Conservation (phyloP, 2,113 vertebrate genomes). For the Siniperca knerii region DNA sequence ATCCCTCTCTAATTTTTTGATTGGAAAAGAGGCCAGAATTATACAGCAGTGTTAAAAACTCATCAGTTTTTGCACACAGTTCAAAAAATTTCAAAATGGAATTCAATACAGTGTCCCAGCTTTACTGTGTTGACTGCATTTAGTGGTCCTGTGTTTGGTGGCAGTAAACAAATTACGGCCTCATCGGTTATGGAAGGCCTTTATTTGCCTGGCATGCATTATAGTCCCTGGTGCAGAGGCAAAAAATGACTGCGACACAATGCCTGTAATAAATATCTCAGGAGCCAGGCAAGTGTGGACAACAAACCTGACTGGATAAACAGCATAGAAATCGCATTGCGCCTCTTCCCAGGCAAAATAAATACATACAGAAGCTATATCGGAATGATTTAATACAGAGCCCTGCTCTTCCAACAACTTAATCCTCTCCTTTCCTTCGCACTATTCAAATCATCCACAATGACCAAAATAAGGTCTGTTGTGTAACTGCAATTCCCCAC, state of each 20-base stretch:
- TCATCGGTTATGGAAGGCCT: slow-evolving; percentile 64
- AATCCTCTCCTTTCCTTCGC: slow-evolving; percentile 72
- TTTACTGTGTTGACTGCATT: slow-evolving; percentile 52
- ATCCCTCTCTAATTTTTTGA: slow-evolving; percentile 32
- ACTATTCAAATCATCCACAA: slow-evolving; percentile 76
- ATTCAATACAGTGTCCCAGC: slow-evolving; percentile 10
- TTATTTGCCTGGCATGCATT: slow-evolving; percentile 72
- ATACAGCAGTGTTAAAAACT: slow-evolving; percentile 22
- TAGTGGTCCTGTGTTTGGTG: slow-evolving; percentile 53
- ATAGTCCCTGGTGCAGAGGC: slow-evolving; percentile 64
- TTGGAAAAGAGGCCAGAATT: slow-evolving; percentile 18
- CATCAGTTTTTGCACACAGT: not conserved
- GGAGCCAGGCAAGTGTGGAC: slow-evolving; percentile 75
- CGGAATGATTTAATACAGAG: slow-evolving; percentile 76
- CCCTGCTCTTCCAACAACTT: slow-evolving; percentile 75
- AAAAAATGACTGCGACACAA: slow-evolving; percentile 79
- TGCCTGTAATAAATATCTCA: slow-evolving; percentile 82
- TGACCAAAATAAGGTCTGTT: slow-evolving; percentile 68
- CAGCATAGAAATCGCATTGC: slow-evolving; percentile 75
- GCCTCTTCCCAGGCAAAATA: slow-evolving; percentile 71
- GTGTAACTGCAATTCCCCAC: slow-evolving; percentile 62
- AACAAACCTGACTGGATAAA: slow-evolving; percentile 79
- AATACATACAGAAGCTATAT: slow-evolving; percentile 70
- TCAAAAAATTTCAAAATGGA: slow-evolving; percentile 8
- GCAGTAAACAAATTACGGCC: slow-evolving; percentile 77